Evolutionary conservation across 2,888 invertebrate genomes (phyloP), one percentile per base, ranked within the genome.

Genomic region (Tetanocera ferruginea): DNA sequence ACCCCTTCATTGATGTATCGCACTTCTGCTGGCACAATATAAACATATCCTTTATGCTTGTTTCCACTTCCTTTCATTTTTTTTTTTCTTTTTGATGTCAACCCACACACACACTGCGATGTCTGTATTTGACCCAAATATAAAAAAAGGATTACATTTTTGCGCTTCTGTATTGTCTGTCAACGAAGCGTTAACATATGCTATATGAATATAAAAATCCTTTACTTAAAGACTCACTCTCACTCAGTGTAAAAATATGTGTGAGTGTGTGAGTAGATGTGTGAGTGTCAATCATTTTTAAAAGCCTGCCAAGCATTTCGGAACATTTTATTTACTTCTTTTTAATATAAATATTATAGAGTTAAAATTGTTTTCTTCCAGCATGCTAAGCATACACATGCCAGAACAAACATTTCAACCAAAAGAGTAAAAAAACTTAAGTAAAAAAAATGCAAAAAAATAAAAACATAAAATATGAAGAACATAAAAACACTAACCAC

Each of bases 131-230:
- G 75, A 76, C 76, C 74, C 66, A 67, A 55, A 76, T 43, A 14
- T 31, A 34, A 70, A 51, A 70, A 69, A 74, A 31, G 51, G 72
- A 67, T 82, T 19, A 67, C 5, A 57, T 60, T 75, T 64, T 66
- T 67, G 9, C 67, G 23, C 55, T 66, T 77, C 85, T 86, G 87
- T 86, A 87, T 87, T 85, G 85, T 86, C 85, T 86, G 86, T 84
- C 86, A 83, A 83, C 82, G 85, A 83, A 82, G 85, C 87, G 83
- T 85, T 86, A 87, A 86, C 86, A 87, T 83, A 83, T 84, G 81
- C 77, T 73, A 25, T 28, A 67, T 60, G 76, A 43, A 69, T 11
- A 67, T 11, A 73, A 72, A 64, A 64, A 74, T 52, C 23, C 52
- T 64, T 64, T 34, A 51, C 55, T 62, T 43, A 49, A 49, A 31